These are phyloP conservation scores for Muscidifurax raptorellus DNA, from an alignment of 1,140 invertebrate genomes.

Conservation along the genomic window DNA sequence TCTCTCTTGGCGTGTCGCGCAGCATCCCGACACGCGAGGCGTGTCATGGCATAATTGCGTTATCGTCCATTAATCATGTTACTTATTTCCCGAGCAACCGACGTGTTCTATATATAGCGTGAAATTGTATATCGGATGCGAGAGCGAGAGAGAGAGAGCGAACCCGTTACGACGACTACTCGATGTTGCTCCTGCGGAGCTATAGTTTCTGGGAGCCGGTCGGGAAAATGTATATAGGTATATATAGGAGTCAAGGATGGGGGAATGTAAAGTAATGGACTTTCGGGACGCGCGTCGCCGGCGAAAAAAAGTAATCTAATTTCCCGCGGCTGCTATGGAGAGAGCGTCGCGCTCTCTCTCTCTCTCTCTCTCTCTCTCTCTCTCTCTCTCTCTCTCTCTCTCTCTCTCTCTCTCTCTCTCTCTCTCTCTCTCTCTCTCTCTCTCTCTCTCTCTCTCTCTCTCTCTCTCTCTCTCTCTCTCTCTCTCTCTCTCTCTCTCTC, in stretches of 20 bases:
- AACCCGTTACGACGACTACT: constrained; percentile 50
- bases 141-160: constrained; percentile 21
- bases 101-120: constrained; percentile 51
- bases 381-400: too few species aligned
- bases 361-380: too few species aligned
- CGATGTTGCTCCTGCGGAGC: background rate
- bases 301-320: constrained; percentile 42
- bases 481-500: too few species aligned
- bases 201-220: background rate
- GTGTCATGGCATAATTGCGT: constrained; percentile 62
- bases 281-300: background rate
- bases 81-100: constrained; percentile 52
- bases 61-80: constrained; percentile 62
- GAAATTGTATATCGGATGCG: constrained; percentile 57
- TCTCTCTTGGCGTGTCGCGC: constrained; percentile 5
- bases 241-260: background rate
- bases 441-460: too few species aligned
- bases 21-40: constrained; percentile 43
- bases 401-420: too few species aligned
- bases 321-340: constrained; percentile 25
- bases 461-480: too few species aligned
- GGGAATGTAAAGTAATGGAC: constrained; percentile 31
- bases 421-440: too few species aligned
- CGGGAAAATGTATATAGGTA: constrained; percentile 10
- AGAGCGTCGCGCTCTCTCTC: too few species aligned